These are phyloP conservation scores for silkworm (Bombyx mori) DNA, from an alignment of 1,140 invertebrate species.

Conservation along the genomic window DNA sequence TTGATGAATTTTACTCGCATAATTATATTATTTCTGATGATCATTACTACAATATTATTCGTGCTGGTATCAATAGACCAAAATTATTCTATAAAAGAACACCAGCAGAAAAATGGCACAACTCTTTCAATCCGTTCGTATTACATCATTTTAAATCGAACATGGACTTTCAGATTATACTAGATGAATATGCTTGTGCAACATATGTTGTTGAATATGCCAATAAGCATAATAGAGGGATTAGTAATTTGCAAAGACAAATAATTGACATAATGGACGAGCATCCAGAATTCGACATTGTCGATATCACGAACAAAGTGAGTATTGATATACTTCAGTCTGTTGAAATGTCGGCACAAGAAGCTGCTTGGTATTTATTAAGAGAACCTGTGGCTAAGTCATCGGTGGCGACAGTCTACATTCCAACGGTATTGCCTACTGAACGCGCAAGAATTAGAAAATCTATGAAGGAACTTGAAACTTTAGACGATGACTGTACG, in stretches of 20 bases:
- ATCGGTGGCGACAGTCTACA: slow-evolving; percentile 10
- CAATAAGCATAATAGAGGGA: slow-evolving; percentile 16
- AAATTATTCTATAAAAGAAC: slow-evolving; percentile 7
- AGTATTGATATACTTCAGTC: slow-evolving; percentile 15
- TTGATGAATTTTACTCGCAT: slow-evolving; percentile 11
- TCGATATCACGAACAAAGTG: slow-evolving; percentile 20
- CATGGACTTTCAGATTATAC: slow-evolving; percentile 24
- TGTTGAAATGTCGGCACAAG: slow-evolving; percentile 19
- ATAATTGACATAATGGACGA: slow-evolving; percentile 23
- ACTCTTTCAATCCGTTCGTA: slow-evolving; percentile 22
- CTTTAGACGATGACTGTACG: slow-evolving; percentile 12
- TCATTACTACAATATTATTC: slow-evolving; percentile 10
- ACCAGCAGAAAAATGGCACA: slow-evolving; percentile 20
- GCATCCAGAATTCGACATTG: slow-evolving; percentile 18
- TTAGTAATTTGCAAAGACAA: slow-evolving; percentile 22
- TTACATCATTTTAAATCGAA: slow-evolving; percentile 18
- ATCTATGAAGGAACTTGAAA: slow-evolving; percentile 6
- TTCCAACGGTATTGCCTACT: slow-evolving; percentile 11
- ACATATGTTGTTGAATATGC: slow-evolving; percentile 20
- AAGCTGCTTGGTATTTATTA: slow-evolving; percentile 27
- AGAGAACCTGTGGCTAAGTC: slow-evolving; percentile 11
- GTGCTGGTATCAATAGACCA: slow-evolving; percentile 10
- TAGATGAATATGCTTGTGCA: slow-evolving; percentile 22
- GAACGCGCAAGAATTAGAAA: slow-evolving; percentile 12
- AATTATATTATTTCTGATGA: slow-evolving; percentile 14